Evolutionary conservation across 2,797 vertebrate genomes (phyloP).

Genomic region (Pyrocephalus nanus): DNA sequence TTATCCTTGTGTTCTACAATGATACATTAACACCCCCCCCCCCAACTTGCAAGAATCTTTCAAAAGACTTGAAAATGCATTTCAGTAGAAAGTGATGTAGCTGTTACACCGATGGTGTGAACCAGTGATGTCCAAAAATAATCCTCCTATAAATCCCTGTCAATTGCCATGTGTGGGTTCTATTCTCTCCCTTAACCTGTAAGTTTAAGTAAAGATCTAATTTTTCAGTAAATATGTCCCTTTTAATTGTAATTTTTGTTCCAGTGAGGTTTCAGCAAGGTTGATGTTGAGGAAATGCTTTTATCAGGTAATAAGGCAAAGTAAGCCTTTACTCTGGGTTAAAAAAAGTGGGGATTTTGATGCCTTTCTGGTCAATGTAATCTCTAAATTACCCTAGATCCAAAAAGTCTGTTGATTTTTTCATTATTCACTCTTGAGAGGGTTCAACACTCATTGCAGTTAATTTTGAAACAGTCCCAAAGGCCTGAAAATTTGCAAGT

Average conservation of each 20-base stretch:
- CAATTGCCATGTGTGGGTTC: background rate
- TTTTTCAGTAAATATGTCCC: background rate
- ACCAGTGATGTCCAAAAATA: background rate
- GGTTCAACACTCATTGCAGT: background rate
- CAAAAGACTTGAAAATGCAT: background rate
- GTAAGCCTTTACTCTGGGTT: background rate
- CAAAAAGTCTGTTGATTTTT: background rate
- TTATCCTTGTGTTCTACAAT: background rate
- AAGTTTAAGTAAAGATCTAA: background rate
- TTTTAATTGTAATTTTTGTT: background rate
- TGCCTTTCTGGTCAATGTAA: background rate
- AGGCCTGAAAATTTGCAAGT: background rate
- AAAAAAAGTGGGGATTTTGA: background rate
- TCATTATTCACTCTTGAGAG: background rate
- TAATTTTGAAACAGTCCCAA: background rate
- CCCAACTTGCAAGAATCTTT: background rate
- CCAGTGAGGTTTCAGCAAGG: background rate
- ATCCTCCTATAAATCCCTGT: background rate
- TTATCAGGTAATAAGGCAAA: background rate
- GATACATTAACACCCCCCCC: background rate
- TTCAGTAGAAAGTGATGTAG: background rate
- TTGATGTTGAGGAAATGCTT: background rate
- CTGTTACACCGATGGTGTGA: background rate
- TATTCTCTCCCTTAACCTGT: background rate
- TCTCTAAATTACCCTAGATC: background rate